Evolutionary conservation across 2,113 vertebrate genomes (phyloP), one percentile per base, ranked within the genome.

Genomic region (Corapipo altera): DNA sequence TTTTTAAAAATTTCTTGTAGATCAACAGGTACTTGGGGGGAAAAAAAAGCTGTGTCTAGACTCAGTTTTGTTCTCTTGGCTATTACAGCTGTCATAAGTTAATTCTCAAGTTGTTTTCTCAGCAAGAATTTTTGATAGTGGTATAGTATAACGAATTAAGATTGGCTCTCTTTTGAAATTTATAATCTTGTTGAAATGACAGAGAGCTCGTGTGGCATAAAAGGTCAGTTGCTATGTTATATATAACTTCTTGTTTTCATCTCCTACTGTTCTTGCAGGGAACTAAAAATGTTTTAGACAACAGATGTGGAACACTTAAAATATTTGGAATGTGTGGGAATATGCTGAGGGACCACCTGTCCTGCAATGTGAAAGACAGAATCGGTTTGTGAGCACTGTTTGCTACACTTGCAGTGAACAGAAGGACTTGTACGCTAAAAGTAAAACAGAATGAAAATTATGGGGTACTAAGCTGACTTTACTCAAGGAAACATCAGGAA

Each of bases 321-420:
- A 95, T 71, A 78, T 73, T 92, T 95, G 95, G 95, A 89, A 95
- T 77, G 72, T 91, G 79, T 96, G 94, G 95, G 91, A 96, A 95
- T 96, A 84, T 96, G 91, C 89, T 67, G 75, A 78, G 67, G 67
- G 83, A 88, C 91, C 97, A 97, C 97, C 97, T 97, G 97, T 97
- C 96, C 92, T 95, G 83, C 80, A 59, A n/a, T 2, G 28, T 32
- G 14, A 79, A 89, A 86, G 89, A 91, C 85, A 67, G 55, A 61
- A 46, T 69, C 9, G 5, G 65, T 81, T 84, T 95, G 84, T 59
- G 54, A 49, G 75, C 27, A 0, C 33, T 65, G 39, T 69, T 94
- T 5, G 32, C 80, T 72, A 24, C 8, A 12, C 52, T 59, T 71
- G 51, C 43, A 65, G 58, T 37, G 67, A 86, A 46, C 71, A 54